Base-by-base conservation (phyloP, 92 coral and sea anemone genomes). In the Plumapathes pennacea region DNA sequence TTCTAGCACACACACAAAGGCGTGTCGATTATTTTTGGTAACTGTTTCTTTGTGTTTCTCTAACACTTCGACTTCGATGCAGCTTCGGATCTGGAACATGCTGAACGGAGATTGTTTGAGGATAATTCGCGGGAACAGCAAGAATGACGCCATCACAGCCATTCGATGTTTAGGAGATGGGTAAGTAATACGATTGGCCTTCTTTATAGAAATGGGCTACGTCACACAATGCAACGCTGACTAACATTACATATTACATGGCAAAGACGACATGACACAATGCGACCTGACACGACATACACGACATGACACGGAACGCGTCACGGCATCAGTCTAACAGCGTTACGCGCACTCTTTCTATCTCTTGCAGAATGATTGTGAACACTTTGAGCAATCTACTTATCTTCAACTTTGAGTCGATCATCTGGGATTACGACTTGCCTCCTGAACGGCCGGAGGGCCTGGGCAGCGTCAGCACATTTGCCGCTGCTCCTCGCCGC, bases 71-170 rank as follows among this genome's bases (percentile, higher is more conserved):
- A 15, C 20, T 55, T 5, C 17, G 11, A 26, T 56, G 14, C 46
- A 92, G 98, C 66, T 92, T 12, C 91, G 98, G 13, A 59, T 92
- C 36, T 92, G 98, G 98, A 92, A 88, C 50, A 89, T 92, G 38
- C 78, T 92, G 31, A 92, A 80, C 45, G 98, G 98, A 1, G 98
- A 92, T 56, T 92, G 98, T 64, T 67, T 92, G 38, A 85, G 98
- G 26, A 49, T 88, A 54, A 92, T 92, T 24, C 98, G 98, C 30
- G 98, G 98, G 21, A 92, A 92, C 69, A 92, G 98, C 60, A 92
- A 84, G 54, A 92, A 84, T 34, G 98, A 92, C 45, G 67, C 88
- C 45, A 84, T 92, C 48, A 88, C 69, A 3, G 78, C 94, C 11
- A 72, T 84, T 43, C 81, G 95, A 45, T 90, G 83, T 2, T 71